phyloP scores from a whole-genome alignment of 1,140 invertebrate species.

The Lordiphosa mommai region DNA sequence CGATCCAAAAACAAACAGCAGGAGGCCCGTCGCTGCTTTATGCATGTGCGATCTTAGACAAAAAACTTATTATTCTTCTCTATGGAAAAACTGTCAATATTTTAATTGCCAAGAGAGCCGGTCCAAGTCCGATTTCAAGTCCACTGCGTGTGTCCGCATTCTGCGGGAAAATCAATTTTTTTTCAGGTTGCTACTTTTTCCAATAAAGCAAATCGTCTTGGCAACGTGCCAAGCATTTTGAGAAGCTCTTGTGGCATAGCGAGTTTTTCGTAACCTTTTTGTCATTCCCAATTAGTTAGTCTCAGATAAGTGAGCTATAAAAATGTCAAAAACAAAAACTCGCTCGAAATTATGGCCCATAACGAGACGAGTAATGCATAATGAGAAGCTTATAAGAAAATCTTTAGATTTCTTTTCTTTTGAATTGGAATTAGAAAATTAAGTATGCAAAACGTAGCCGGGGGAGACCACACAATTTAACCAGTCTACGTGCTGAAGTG shows the following conservation, averaged over 20 bases:
- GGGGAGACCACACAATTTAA: constrained; percentile 16
- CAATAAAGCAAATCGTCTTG: constrained; percentile 66
- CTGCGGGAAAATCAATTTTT: constrained; percentile 69
- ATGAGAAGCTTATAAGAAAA: constrained; percentile 31
- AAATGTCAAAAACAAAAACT: constrained; percentile 61
- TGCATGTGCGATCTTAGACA: constrained; percentile 38
- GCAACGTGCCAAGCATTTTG: constrained; percentile 61
- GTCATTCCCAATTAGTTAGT: constrained; percentile 30
- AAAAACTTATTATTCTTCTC: constrained; percentile 61
- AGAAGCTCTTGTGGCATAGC: constrained; percentile 39
- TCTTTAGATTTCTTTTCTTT: constrained; percentile 57
- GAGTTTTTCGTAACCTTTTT: constrained; percentile 60
- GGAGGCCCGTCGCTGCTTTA: constrained; percentile 31
- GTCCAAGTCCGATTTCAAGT: constrained; percentile 32
- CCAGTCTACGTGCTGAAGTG: constrained; percentile 38
- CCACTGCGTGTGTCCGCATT: constrained; percentile 74
- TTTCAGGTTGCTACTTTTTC: constrained; percentile 53
- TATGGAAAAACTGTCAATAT: constrained; percentile 73
- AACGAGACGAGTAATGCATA: constrained; percentile 52
- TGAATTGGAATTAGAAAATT: constrained; percentile 61
- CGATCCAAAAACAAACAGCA: constrained; percentile 41
- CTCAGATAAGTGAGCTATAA: constrained; percentile 66
- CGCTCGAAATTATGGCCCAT: constrained; percentile 59
- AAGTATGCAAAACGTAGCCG: constrained; percentile 46
- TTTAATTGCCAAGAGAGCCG: constrained; percentile 68